These are phyloP conservation scores for Capreolus pygargus DNA, from an alignment of 2,113 vertebrate species.

Conservation along the genomic window DNA sequence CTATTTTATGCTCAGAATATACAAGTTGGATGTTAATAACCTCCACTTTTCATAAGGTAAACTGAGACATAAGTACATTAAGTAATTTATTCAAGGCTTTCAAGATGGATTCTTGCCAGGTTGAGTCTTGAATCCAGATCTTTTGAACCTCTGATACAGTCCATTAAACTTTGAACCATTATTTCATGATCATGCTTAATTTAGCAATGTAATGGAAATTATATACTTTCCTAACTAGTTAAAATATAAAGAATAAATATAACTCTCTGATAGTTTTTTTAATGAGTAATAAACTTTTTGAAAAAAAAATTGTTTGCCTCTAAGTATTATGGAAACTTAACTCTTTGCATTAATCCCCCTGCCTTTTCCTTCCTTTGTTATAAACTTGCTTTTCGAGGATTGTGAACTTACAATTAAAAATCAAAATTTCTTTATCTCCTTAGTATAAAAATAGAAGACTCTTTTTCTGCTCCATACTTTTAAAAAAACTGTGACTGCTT, in stretches of 20 bases:
- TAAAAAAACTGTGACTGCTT: neutral
- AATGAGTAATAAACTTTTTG: neutral
- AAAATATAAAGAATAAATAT: neutral
- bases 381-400: neutral
- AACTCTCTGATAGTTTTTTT: neutral
- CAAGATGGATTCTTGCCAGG: neutral
- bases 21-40: neutral
- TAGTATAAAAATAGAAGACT: neutral
- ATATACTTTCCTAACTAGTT: neutral
- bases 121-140: neutral
- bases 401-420: neutral
- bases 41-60: neutral
- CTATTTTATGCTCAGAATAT: neutral
- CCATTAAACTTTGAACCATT: neutral
- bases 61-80: neutral
- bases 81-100: neutral
- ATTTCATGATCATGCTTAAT: neutral
- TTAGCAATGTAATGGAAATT: neutral
- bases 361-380: conserved; percentile 4
- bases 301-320: neutral
- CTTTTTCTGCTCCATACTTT: neutral
- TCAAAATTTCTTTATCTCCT: neutral
- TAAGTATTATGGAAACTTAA: conserved; percentile 10
- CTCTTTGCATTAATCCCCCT: neutral
- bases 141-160: neutral